A percentile compares a stretch with the other conserved stretches of the same genome.
These are phyloP conservation scores for Nylanderia fulva DNA, from an alignment of 1,140 invertebrate species.

Conservation along the genomic window DNA sequence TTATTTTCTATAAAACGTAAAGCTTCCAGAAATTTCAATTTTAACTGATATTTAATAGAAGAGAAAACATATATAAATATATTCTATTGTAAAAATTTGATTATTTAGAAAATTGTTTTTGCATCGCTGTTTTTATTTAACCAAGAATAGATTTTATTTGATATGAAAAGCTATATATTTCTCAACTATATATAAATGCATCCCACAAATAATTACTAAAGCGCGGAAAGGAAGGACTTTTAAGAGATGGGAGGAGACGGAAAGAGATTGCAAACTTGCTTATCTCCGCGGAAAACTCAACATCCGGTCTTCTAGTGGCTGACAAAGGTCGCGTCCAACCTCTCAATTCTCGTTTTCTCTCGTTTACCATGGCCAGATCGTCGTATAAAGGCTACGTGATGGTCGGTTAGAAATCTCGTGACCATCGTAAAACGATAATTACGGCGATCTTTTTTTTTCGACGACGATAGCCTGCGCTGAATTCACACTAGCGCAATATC, in stretches of 20 bases:
- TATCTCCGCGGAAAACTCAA: slow-evolving; percentile 58
- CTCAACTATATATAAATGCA: too few relatives aligned
- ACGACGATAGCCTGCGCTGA: slow-evolving; percentile 8
- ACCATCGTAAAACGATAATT: slow-evolving; percentile 49
- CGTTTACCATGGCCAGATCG: slow-evolving; percentile 11
- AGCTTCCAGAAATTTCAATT: background rate
- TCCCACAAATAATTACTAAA: slow-evolving; percentile 54
- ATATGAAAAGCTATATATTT: slow-evolving; percentile 2
- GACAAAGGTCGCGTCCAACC: slow-evolving; percentile 39
- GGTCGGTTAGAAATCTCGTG: slow-evolving; percentile 49
- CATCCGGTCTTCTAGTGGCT: slow-evolving; percentile 21
- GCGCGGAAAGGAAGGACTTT: background rate
- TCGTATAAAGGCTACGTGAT: slow-evolving; percentile 47
- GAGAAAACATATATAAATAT: background rate
- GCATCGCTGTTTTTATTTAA: background rate
- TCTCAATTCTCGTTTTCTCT: slow-evolving; percentile 43
- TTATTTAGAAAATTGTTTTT: background rate
- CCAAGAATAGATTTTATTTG: slow-evolving; percentile 29
- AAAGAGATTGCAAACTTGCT: slow-evolving; percentile 20
- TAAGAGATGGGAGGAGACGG: background rate
- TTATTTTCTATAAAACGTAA: background rate
- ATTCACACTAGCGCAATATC: slow-evolving; percentile 10
- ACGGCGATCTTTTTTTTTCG: slow-evolving; percentile 33
- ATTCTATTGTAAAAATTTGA: background rate
- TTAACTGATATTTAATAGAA: background rate